phyloP scores from a whole-genome alignment of 2,113 vertebrate species.

The Epinephelus fuscoguttatus region DNA sequence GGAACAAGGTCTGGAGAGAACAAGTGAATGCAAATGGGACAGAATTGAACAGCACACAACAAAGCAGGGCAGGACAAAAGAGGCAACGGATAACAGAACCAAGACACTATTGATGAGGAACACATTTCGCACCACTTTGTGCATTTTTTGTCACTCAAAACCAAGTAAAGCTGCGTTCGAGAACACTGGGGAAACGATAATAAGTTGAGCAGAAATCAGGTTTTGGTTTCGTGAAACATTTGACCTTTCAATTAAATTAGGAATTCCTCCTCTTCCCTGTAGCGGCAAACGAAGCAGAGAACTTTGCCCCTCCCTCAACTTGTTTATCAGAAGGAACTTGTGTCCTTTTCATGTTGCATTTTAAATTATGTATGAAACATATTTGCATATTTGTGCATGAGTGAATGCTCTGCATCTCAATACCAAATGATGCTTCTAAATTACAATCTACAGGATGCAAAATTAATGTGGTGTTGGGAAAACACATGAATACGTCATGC shows the following conservation, averaged over 20 bases:
- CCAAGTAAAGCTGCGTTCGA: background rate
- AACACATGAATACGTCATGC: slow-evolving; percentile 26
- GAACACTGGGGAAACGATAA: background rate
- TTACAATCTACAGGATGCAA: slow-evolving; percentile 49
- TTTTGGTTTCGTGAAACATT: slow-evolving; percentile 13
- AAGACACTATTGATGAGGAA: slow-evolving; percentile 13
- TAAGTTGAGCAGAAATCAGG: background rate
- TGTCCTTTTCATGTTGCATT: slow-evolving; percentile 60
- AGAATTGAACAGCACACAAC: slow-evolving; percentile 14
- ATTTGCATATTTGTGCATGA: slow-evolving; percentile 61
- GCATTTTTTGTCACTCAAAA: slow-evolving; percentile 5
- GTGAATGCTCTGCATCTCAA: slow-evolving; percentile 41
- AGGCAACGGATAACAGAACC: background rate
- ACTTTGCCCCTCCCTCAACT: slow-evolving; percentile 18
- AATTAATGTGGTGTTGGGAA: slow-evolving; percentile 51
- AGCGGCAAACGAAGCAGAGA: slow-evolving; percentile 2
- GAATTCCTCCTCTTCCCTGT: slow-evolving; percentile 34
- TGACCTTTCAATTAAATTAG: slow-evolving; percentile 59
- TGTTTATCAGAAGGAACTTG: slow-evolving; percentile 54
- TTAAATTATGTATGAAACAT: slow-evolving; percentile 66
- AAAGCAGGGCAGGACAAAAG: slow-evolving; percentile 31
- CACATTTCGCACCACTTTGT: slow-evolving; percentile 12
- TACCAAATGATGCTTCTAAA: slow-evolving; percentile 40
- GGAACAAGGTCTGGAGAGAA: slow-evolving; percentile 37
- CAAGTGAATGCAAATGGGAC: slow-evolving; percentile 50